Conservation (phyloP, 2,888 invertebrate genomes). For the Automeris io region DNA sequence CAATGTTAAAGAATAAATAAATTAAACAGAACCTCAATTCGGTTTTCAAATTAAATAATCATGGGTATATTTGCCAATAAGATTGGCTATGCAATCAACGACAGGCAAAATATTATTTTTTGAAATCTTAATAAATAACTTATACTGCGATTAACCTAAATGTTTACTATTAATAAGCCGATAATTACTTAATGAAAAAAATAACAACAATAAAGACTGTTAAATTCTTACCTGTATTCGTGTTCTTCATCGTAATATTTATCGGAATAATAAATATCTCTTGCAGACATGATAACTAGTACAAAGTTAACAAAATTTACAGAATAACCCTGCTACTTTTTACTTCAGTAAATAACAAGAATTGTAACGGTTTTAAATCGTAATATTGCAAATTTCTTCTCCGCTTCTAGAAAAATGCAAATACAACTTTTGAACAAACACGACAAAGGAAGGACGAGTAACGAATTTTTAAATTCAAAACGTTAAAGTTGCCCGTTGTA, state of each 20-base stretch:
- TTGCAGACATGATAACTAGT: conserved; percentile 67
- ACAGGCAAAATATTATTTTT: too few species aligned
- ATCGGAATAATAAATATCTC: conserved; percentile 94
- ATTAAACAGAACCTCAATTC: too few species aligned
- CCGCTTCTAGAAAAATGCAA: conserved; percentile 19
- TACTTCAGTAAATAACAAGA: too few species aligned
- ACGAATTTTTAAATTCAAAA: conserved; percentile 16
- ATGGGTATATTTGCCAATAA: too few species aligned
- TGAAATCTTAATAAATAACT: too few species aligned
- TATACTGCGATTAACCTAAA: too few species aligned
- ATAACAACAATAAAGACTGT: not conserved
- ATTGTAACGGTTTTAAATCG: too few species aligned
- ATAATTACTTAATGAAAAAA: not conserved
- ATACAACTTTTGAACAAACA: conserved; percentile 18
- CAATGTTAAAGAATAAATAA: too few species aligned
- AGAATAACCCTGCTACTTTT: too few species aligned
- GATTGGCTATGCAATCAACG: too few species aligned
- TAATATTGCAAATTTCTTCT: not conserved
- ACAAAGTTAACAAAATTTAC: too few species aligned
- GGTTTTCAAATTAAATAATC: too few species aligned
- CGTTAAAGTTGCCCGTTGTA: conserved; percentile 17
- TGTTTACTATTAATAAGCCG: not conserved
- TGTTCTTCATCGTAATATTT: conserved; percentile 94
- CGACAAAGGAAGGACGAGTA: conserved; percentile 12
- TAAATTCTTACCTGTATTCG: conserved; percentile 87